These are phyloP conservation scores for Chelmon rostratus DNA, from an alignment of 2,797 vertebrate genomes.

Conservation along the genomic window DNA sequence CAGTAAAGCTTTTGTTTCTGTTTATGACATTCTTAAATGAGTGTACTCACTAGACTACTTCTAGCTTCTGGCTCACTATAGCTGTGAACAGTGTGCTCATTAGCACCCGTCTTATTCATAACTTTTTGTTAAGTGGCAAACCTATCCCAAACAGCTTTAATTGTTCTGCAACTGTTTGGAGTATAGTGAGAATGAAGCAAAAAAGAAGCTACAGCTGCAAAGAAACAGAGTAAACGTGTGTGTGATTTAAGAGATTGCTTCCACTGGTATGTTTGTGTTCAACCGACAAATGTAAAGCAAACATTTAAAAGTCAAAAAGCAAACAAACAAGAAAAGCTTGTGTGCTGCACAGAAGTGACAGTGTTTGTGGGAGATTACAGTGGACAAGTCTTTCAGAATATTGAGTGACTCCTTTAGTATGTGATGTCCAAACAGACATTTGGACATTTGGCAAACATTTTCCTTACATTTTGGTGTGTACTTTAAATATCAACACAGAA, in stretches of 20 bases:
- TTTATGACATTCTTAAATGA: background rate
- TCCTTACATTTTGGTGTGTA: background rate
- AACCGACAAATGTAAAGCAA: slow-evolving; percentile 50
- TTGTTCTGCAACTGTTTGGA: slow-evolving; percentile 34
- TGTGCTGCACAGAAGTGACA: slow-evolving; percentile 15
- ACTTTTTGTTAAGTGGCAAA: slow-evolving; percentile 33
- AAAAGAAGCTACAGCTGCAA: slow-evolving; percentile 26
- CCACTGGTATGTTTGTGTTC: slow-evolving; percentile 40
- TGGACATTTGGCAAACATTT: too few species aligned
- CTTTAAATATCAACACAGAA: background rate
- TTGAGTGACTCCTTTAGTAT: background rate
- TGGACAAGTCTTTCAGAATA: slow-evolving; percentile 10
- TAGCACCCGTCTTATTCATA: slow-evolving; percentile 4
- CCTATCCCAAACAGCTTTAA: slow-evolving; percentile 31
- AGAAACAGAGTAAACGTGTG: slow-evolving; percentile 46
- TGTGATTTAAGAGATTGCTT: slow-evolving; percentile 39
- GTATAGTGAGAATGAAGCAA: slow-evolving; percentile 20
- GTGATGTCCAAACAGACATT: too few species aligned
- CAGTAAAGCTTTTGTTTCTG: background rate
- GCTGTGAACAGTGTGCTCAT: slow-evolving; percentile 29
- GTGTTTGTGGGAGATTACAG: slow-evolving; percentile 33
- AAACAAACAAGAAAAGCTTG: slow-evolving; percentile 43
- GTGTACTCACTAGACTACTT: background rate
- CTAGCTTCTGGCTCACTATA: background rate
- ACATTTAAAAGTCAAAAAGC: slow-evolving; percentile 41